Base-by-base conservation (phyloP, 2,797 vertebrate genomes). In the Acrocephalus scirpaceus region DNA sequence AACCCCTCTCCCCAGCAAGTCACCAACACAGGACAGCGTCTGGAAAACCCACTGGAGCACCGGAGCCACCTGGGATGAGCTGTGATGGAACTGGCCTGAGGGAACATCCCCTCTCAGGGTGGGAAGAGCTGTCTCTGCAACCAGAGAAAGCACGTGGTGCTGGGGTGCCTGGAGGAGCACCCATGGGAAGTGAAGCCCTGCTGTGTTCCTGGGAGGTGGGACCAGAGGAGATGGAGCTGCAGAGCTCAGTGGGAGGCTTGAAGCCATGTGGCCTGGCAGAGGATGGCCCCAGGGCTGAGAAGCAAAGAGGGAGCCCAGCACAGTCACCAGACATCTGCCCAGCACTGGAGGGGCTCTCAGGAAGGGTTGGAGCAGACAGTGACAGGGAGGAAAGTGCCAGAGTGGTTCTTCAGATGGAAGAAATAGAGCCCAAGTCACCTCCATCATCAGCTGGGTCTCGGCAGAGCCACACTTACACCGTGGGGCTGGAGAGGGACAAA, bases 391-490 rank as follows among this genome's bases (percentile, higher is more conserved):
- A 95, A 84, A 87, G 70, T 66, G 88, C 93, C 73, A 72, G 75
- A 5, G 38, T 93, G 70, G 60, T 97, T 91, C 97, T 97, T 90
- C 97, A 96, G 66, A 97, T 96, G 96, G 98, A 98, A 91, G 96
- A 92, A 40, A 92, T 97, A 92, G 88, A 88, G 53, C 73, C 82
- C 71, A 96, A 58, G 66, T 79, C 12, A 1, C 48, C 65, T 4
- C 29, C 54, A 4, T 66, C 79, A 20, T 62, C 79, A 23, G 26
- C 51, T 40, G 92, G 76, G 26, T 54, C 86, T 11, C 2, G 0
- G 88, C 90, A 94, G 34, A 71, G 74, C 56, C 32, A 36, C 51
- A 32, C 32, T 38, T 40, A 36, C n/a, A 30, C 51, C 2, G 2
- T 2, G 8, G 62, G 78, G 69, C 34, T 23, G 5, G 77, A 84